Evolutionary conservation across 2,888 invertebrate genomes (phyloP).

Genomic region (Holacanthella duospinosa): DNA sequence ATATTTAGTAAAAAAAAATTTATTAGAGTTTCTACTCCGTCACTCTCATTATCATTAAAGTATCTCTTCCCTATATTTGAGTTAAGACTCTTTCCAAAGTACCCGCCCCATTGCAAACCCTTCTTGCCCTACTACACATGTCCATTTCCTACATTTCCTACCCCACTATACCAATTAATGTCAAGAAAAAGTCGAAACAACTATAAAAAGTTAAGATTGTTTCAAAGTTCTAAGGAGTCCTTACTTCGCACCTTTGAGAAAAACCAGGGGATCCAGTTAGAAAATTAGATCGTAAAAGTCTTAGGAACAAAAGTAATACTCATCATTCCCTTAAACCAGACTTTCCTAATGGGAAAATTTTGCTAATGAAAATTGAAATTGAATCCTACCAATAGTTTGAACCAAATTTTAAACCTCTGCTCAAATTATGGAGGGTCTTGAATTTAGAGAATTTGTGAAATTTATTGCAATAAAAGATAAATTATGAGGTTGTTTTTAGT

Average conservation of each 20-base stretch:
- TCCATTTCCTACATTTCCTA: neutral
- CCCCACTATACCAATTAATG: neutral
- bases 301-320: too few relatives aligned
- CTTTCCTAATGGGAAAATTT: neutral
- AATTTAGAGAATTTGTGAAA: too few relatives aligned
- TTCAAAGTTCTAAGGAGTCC: neutral
- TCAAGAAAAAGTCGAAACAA: constrained; percentile 3
- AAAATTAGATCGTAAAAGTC: neutral
- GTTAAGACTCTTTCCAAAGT: neutral
- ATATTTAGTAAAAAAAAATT: neutral
- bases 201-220: neutral
- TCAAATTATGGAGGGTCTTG: too few relatives aligned
- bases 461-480: neutral
- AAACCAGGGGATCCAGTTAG: neutral
- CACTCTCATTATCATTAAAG: constrained; percentile 5
- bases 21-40: neutral
- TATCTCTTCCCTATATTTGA: neutral
- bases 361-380: neutral
- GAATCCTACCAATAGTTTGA: neutral
- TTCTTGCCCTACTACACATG: neutral
- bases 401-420: too few relatives aligned
- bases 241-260: neutral
- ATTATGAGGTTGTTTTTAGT: neutral
- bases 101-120: too few relatives aligned
- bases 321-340: too few relatives aligned